Base-by-base conservation (phyloP, 2,888 invertebrate genomes). In the Amiota mariae region DNA sequence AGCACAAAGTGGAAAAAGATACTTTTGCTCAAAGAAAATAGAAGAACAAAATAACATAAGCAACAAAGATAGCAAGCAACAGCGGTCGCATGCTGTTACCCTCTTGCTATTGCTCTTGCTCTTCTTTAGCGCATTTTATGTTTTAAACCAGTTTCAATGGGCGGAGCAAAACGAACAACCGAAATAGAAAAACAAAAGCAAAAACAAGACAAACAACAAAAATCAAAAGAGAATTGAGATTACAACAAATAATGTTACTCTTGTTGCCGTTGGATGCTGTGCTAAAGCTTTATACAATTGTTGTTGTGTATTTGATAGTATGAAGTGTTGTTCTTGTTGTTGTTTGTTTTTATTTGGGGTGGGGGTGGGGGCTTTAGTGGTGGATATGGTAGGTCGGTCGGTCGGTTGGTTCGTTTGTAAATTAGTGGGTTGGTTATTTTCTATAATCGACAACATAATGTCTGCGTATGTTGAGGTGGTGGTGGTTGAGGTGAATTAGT, bases 1-100 rank as follows among this genome's bases (percentile, higher is more conserved):
- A 20, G n/a, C n/a, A 24, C 24, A 24, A 24, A 24, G 24, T 2
- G 18, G 11, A 59, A 85, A 82, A 79, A 78, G 73, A 78, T 70
- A 72, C 67, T 68, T 54, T 54, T 24, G 8, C 6, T 15, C 15
- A 73, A 46, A 10, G 70, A 70, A 36, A 36, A 36, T 36, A 36
- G 36, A 36, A 36, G 36, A 36, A 36, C 36, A 36, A 36, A 36
- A 36, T 36, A 36, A 36, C 6, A 36, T 2, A 36, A 36, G 36
- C 36, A 36, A 36, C 36, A 36, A 36, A 36, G 36, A 36, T 36
- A 36, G 36, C 36, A 36, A 36, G 36, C 36, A 54, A 70, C 20
- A n/a, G 20, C 24, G 13, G 6, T 70, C 24, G 46, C 46, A 57
- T 24, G n/a, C 12, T 61, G 20, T 61, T 61, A 61, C 24, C 24